phyloP scores from a whole-genome alignment of 37 sponge, comb jelly and placozoan species.

The Cliona cf. orientalis region DNA sequence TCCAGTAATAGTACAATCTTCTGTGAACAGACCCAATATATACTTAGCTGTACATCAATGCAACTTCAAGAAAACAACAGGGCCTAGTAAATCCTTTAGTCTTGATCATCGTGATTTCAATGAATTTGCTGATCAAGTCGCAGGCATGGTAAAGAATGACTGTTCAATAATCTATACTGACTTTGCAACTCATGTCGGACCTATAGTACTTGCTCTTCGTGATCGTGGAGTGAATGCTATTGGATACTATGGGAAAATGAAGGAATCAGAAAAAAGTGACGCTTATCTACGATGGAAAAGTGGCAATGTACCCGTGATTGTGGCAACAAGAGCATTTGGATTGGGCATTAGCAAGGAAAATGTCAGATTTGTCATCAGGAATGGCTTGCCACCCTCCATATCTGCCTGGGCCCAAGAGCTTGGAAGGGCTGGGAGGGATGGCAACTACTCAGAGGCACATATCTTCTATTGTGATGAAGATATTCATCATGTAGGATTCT shows the following conservation, averaged over 20 bases:
- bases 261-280: slow-evolving; percentile 9
- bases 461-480: slow-evolving; percentile 32
- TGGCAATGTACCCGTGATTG: slow-evolving; percentile 21
- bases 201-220: slow-evolving; percentile 12
- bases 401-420: slow-evolving; percentile 98
- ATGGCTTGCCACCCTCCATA: slow-evolving; percentile 89
- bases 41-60: not conserved
- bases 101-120: not conserved
- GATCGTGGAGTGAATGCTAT: not conserved
- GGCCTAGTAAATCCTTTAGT: not conserved
- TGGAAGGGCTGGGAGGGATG: slow-evolving; percentile 97
- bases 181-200: slow-evolving; percentile 14
- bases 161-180: slow-evolving; percentile 11
- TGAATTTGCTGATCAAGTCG: not conserved
- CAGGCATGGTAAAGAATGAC: too few relatives aligned
- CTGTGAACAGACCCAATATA: slow-evolving; percentile 3
- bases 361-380: slow-evolving; percentile 94
- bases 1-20: not conserved
- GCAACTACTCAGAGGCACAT: slow-evolving; percentile 23
- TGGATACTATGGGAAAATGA: slow-evolving; percentile 30
- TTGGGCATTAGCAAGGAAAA: slow-evolving; percentile 94
- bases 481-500: slow-evolving; percentile 39
- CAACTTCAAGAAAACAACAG: not conserved
- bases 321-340: slow-evolving; percentile 83
- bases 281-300: slow-evolving; percentile 12